These are phyloP conservation scores for Bursaphelenchus mucronatus DNA, from an alignment of 1,140 invertebrate species.

Conservation along the genomic window DNA sequence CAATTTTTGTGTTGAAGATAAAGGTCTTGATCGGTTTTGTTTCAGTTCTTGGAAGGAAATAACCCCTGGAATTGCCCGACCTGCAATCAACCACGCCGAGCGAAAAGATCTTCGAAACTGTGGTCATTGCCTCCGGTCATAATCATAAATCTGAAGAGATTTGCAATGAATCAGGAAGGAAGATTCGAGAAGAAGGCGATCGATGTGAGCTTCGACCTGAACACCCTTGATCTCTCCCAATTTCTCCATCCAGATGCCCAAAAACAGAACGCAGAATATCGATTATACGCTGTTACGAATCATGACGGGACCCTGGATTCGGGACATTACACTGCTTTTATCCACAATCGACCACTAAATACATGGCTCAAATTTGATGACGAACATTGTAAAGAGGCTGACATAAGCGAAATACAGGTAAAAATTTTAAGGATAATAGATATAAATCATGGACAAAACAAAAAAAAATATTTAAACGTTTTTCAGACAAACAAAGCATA, in stretches of 20 bases:
- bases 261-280: conserved; percentile 16
- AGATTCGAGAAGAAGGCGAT: conserved; percentile 47
- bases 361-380: conserved; percentile 34
- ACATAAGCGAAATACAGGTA: too few species aligned
- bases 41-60: conserved; percentile 13
- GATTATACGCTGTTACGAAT: conserved; percentile 37
- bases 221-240: conserved; percentile 20
- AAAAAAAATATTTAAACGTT: too few species aligned
- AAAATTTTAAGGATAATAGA: too few species aligned
- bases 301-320: conserved; percentile 21
- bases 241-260: conserved; percentile 32
- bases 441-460: too few species aligned
- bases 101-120: background rate
- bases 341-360: conserved; percentile 1
- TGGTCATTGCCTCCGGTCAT: conserved; percentile 14
- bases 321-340: conserved; percentile 33
- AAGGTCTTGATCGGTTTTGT: background rate
- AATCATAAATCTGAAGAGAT: conserved; percentile 43
- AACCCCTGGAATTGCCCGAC: conserved; percentile 6
- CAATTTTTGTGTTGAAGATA: too few species aligned
- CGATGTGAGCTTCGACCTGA: conserved; percentile 28
- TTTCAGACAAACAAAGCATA: too few species aligned
- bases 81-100: background rate
- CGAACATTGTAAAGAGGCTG: too few species aligned
- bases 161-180: conserved; percentile 25